These are phyloP conservation scores for Cremastinae sp. DNA, from an alignment of 2,888 invertebrate genomes.

Conservation along the genomic window DNA sequence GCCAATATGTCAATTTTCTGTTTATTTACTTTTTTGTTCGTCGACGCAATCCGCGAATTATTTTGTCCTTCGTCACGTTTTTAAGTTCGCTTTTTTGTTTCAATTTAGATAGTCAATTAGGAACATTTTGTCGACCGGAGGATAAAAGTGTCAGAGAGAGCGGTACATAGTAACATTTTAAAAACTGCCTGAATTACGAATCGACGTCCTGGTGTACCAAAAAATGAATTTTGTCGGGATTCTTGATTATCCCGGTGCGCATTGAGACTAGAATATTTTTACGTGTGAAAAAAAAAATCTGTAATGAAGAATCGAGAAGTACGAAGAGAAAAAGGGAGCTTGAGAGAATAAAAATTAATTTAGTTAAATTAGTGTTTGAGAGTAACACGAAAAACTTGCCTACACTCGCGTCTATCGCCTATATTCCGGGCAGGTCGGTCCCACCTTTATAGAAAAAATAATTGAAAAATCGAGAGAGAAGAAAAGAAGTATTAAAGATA, in stretches of 20 bases:
- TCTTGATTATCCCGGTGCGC: conserved; percentile 50
- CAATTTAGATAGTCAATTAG: conserved; percentile 57
- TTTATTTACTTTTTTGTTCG: conserved; percentile 27
- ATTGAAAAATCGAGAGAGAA: no score
- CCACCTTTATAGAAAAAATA: conserved; percentile 68
- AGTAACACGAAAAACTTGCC: conserved; percentile 26
- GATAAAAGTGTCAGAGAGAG: conserved; percentile 44
- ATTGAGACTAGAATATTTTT: conserved; percentile 45
- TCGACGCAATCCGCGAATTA: neutral
- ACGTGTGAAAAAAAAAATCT: conserved; percentile 37
- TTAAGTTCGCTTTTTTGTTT: conserved; percentile 21
- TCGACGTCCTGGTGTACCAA: no score
- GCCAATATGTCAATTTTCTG: conserved; percentile 53
- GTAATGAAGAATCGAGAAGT: conserved; percentile 12
- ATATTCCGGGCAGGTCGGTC: conserved; percentile 59
- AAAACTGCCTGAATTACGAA: no score
- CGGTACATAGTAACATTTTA: no score
- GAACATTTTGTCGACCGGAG: conserved; percentile 34
- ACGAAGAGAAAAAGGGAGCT: neutral
- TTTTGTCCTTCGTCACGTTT: conserved; percentile 27
- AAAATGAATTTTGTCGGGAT: conserved; percentile 47
- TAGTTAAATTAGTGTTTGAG: conserved; percentile 43
- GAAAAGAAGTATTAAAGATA: neutral
- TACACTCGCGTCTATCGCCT: conserved; percentile 49
- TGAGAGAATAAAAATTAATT: conserved; percentile 30